Evolutionary conservation across 2,797 vertebrate genomes (phyloP).

Genomic region (Myripristis jacobus): DNA sequence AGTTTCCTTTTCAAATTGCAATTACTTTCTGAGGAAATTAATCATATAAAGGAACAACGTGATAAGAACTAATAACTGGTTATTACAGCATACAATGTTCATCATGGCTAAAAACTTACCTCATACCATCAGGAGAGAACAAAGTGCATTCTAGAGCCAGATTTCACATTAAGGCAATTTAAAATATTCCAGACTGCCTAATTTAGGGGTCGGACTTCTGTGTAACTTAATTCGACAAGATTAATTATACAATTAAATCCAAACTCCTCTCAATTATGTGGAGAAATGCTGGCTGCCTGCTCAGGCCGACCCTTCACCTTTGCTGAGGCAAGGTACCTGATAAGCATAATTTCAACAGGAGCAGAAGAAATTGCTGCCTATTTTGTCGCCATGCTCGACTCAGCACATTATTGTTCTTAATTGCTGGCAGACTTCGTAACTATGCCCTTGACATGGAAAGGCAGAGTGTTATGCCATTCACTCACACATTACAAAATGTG

Average conservation of each 20-base stretch:
- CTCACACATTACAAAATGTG: constrained; percentile 59
- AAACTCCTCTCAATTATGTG: constrained; percentile 96
- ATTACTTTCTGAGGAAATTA: constrained; percentile 82
- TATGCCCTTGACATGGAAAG: constrained; percentile 74
- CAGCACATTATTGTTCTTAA: constrained; percentile 78
- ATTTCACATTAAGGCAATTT: constrained; percentile 90
- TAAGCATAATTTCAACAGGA: constrained; percentile 91
- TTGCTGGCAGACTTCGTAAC: constrained; percentile 74
- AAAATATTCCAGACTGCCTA: constrained; percentile 92
- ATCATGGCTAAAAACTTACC: constrained; percentile 71
- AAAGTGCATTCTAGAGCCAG: constrained; percentile 81
- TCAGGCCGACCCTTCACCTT: constrained; percentile 87
- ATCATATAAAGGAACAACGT: constrained; percentile 79
- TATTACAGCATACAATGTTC: constrained; percentile 78
- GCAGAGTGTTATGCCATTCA: constrained; percentile 72
- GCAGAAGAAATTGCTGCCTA: constrained; percentile 84
- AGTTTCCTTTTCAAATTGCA: constrained; percentile 70
- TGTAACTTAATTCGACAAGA: constrained; percentile 98
- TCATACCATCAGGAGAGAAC: constrained; percentile 79
- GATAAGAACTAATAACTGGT: constrained; percentile 83
- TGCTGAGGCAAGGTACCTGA: constrained; percentile 89
- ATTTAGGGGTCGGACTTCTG: constrained; percentile 91
- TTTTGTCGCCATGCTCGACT: constrained; percentile 81
- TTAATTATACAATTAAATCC: constrained; percentile 99
- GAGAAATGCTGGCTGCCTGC: constrained; percentile 88